phyloP scores from a whole-genome alignment of 2,888 invertebrate genomes.

The Hanleya hanleyi region DNA sequence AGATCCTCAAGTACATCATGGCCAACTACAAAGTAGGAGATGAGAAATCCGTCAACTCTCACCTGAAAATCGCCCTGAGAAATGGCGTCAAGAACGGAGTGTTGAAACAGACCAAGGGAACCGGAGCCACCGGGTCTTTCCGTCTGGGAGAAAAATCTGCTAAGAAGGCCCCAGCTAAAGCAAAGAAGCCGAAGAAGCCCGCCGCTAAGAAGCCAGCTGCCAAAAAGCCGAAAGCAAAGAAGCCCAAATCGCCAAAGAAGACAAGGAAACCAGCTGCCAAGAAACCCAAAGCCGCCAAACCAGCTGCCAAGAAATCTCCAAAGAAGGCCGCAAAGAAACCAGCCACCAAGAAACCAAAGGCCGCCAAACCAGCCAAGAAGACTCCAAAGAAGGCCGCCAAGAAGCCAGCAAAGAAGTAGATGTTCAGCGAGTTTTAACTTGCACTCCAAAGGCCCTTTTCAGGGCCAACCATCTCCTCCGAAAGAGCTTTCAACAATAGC shows the following conservation, averaged over 20 bases:
- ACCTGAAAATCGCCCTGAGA: conserved; percentile 60
- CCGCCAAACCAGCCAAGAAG: too few relatives aligned
- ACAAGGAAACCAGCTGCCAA: conserved; percentile 12
- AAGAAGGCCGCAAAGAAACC: conserved; percentile 40
- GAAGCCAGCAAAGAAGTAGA: too few relatives aligned
- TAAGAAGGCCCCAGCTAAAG: conserved; percentile 23
- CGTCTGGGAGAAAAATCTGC: conserved; percentile 30
- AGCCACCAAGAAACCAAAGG: conserved; percentile 44
- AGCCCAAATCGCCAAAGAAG: conserved; percentile 42
- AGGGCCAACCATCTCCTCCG: too few relatives aligned
- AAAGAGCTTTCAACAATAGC: too few relatives aligned
- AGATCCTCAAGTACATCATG: conserved; percentile 70
- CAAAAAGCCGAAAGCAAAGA: conserved; percentile 43
- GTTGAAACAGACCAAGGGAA: conserved; percentile 54
- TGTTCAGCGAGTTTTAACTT: too few relatives aligned
- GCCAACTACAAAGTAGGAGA: conserved; percentile 57
- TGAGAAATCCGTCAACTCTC: conserved; percentile 48
- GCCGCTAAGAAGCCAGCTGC: conserved; percentile 13
- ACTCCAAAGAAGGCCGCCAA: conserved; percentile 31
- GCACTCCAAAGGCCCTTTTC: too few relatives aligned
- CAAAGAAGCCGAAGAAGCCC: conserved; percentile 21
- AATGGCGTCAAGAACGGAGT: conserved; percentile 53
- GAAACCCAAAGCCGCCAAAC: conserved; percentile 41
- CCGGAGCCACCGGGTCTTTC: conserved; percentile 44
- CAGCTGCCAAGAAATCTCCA: conserved; percentile 31